Base-by-base conservation (phyloP, 2,888 invertebrate species). In the Carterocephalus palaemon region DNA sequence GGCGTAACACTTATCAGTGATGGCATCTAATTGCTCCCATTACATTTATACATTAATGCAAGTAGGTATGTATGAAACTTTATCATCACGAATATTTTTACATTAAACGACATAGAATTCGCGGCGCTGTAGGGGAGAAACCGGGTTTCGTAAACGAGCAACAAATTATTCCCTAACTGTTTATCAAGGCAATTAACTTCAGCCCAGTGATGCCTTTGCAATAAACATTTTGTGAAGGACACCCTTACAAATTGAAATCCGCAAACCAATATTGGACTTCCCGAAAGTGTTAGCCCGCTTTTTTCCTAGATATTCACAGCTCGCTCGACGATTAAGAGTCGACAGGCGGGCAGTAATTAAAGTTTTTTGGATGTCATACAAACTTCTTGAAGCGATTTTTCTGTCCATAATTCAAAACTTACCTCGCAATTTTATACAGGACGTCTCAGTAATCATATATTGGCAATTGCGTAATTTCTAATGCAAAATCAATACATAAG, bases 161-260 rank as follows among this genome's bases (percentile, higher is more conserved):
- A 54, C 56, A 70, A 68, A 66, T 60, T 60, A 62, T 64, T 56
- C 56, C 48, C 53, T 60, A 62, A 67, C 59, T 63, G 66, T 71
- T 73, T 70, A 68, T 70, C 68, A 57, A 57, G 58, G 70, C 70
- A 71, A 72, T 73, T 73, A 73, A 68, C 62, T 67, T 55, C 41
- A 50, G 46, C 52, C 48, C 41, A 28, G 49, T 54, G 64, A 63
- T 57, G 69, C 57, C 51, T 26, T 31, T 47, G 33, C 64, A 60
- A 62, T 67, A 56, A 56, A 66, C 68, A 63, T 63, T 59, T 56
- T 54, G 46, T 48, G 52, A 28, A 40, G 36, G 47, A 42, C 29
- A 37, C 24, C 32, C 47, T 51, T 23, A 49, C 46, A 57, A 62
- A 59, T 62, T 58, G 53, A 54, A 59, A 59, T 46, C 19, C 32